Evolutionary conservation across 2,888 invertebrate genomes (phyloP).

Genomic region (Brachylomia viminalis): DNA sequence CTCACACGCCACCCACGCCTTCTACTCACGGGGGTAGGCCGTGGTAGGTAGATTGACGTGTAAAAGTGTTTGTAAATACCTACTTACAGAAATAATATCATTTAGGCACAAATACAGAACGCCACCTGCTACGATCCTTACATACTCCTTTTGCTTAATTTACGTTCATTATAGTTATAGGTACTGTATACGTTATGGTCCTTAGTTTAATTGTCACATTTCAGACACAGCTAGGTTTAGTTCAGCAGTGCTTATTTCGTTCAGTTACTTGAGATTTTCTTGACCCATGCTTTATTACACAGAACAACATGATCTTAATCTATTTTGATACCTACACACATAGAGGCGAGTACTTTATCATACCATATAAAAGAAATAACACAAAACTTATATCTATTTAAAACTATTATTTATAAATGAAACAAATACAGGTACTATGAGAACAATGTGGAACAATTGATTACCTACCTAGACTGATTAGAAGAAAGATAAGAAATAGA

Average conservation of each 20-base stretch:
- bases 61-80: no score
- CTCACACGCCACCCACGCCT: not conserved
- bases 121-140: no score
- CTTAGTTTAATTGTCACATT: not conserved
- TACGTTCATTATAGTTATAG: no score
- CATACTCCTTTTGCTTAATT: no score
- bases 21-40: no score
- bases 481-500: constrained; percentile 16
- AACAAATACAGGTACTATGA: not conserved
- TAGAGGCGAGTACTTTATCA: not conserved
- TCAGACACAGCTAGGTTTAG: not conserved
- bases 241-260: not conserved
- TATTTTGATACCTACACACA: not conserved
- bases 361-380: not conserved
- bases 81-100: no score
- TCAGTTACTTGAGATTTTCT: not conserved
- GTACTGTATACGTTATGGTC: no score
- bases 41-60: no score
- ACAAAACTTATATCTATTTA: not conserved
- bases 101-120: no score
- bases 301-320: no score
- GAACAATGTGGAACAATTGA: constrained; percentile 21
- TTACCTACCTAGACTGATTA: constrained; percentile 36
- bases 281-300: not conserved
- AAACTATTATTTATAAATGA: constrained; percentile 2